Base-by-base conservation (phyloP, 2,113 vertebrate species). In the Microtus montanus region DNA sequence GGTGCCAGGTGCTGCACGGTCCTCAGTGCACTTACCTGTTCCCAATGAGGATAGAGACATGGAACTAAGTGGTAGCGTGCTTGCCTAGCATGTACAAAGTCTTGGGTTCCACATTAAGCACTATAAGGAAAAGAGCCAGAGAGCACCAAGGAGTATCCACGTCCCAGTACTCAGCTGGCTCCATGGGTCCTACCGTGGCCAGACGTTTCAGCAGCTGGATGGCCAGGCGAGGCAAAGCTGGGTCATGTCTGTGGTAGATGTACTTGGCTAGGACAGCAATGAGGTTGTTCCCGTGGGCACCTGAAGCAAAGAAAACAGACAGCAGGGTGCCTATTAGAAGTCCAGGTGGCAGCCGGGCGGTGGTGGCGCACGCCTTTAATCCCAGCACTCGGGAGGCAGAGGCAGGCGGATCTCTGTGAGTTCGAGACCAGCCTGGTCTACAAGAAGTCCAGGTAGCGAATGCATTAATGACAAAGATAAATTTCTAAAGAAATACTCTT, bases 211-310 rank as follows among this genome's bases (percentile, higher is more conserved):
- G 99, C 93, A 99, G 98, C 86, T 99, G 99, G 97, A 99, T 99
- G n/a, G 99, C 99, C 47, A 99, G 98, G 66, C 99, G 99, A 1
- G 99, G 99, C 89, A 99, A 98, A 0, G 99, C 99, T 0, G 99
- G 99, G 96, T 99, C 99, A 0, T 99, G 99, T 92, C 99, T 99
- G 97, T 99, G 99, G 98, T 99, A 99, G 96, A 99, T 99, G 58
- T 99, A 99, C 95, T 99, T 99, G 87, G 99, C 99, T 97, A 99
- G 97, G 78, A 99, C 99, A 0, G 99, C 99, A n/a, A 99, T 99
- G 88, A 99, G 99, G 74, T 99, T 99, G 98, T 99, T 99, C 83
- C 99, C 99, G 13, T 99, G 99, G 91, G 99, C 99, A 63, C 99
- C 99, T 99, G 97, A n/a, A 88, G 87, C n/a, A 93, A 15, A 93